Conservation (phyloP, 2,888 invertebrate genomes). For the Gymnoscelis rufifasciata region DNA sequence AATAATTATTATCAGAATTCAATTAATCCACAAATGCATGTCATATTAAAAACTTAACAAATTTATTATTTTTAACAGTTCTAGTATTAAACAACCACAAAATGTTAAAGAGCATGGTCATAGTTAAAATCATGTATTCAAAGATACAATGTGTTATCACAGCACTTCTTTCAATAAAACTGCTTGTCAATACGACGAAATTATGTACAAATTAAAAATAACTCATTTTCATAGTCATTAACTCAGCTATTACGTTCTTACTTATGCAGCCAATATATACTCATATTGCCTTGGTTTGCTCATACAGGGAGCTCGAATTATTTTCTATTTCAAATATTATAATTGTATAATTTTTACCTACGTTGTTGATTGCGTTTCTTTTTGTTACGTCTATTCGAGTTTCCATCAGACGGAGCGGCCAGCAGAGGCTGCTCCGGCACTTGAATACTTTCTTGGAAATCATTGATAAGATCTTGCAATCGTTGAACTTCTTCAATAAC, state of each 20-base stretch:
- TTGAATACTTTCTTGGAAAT: background rate
- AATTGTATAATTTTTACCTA: slow-evolving; percentile 43
- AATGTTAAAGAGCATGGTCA: slow-evolving; percentile 44
- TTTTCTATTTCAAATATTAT: slow-evolving; percentile 23
- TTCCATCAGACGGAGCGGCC: slow-evolving; percentile 14
- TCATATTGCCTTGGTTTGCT: slow-evolving; percentile 16
- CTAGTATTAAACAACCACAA: slow-evolving; percentile 40
- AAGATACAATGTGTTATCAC: slow-evolving; percentile 57
- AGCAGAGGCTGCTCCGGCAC: slow-evolving; percentile 21
- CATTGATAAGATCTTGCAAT: background rate
- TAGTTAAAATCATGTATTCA: slow-evolving; percentile 17
- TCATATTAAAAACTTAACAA: slow-evolving; percentile 44
- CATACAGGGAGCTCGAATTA: slow-evolving; percentile 13
- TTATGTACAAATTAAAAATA: slow-evolving; percentile 43
- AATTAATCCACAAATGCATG: slow-evolving; percentile 46
- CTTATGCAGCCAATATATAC: slow-evolving; percentile 20
- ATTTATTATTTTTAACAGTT: slow-evolving; percentile 36
- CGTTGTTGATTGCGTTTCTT: slow-evolving; percentile 66
- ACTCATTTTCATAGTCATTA: slow-evolving; percentile 11
- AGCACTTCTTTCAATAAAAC: slow-evolving; percentile 61
- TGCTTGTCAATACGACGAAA: slow-evolving; percentile 56
- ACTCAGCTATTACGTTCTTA: slow-evolving; percentile 12
- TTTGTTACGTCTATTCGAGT: slow-evolving; percentile 29
- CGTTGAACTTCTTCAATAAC: slow-evolving; percentile 1
- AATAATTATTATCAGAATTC: slow-evolving; percentile 12